These are phyloP conservation scores for Caretta caretta DNA, from an alignment of 2,113 vertebrate genomes.

Conservation along the genomic window DNA sequence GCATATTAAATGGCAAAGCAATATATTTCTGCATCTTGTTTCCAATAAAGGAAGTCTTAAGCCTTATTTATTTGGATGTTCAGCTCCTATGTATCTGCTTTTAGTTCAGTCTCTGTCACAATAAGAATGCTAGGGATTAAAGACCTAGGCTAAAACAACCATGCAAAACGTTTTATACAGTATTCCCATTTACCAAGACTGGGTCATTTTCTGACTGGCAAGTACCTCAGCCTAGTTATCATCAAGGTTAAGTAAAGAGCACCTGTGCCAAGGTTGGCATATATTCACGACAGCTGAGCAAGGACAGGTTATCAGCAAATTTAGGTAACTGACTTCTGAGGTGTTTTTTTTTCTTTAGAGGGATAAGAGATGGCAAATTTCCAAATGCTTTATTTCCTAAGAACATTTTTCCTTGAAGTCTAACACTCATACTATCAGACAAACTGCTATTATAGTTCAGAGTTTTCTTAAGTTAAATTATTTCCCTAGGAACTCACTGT, in stretches of 20 bases:
- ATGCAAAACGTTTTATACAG: neutral
- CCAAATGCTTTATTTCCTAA: neutral
- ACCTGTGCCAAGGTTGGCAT: no score
- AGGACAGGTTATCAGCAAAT: no score
- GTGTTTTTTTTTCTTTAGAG: no score
- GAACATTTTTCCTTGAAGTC: neutral
- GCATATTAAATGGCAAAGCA: neutral
- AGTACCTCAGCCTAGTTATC: neutral
- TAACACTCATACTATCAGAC: neutral
- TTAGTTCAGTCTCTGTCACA: neutral
- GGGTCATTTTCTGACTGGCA: neutral
- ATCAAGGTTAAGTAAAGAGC: neutral
- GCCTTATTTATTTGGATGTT: neutral
- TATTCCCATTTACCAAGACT: neutral
- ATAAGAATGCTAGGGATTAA: neutral
- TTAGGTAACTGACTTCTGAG: no score
- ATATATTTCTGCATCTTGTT: neutral
- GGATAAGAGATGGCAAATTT: neutral
- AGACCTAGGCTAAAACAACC: neutral
- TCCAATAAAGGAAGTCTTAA: neutral
- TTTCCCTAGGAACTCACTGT: neutral
- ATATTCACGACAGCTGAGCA: no score
- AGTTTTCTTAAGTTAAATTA: no score
- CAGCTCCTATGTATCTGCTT: neutral
- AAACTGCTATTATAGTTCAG: no score